Base-by-base conservation (phyloP, 2,113 vertebrate species). In the Salvelinus sp. region DNA sequence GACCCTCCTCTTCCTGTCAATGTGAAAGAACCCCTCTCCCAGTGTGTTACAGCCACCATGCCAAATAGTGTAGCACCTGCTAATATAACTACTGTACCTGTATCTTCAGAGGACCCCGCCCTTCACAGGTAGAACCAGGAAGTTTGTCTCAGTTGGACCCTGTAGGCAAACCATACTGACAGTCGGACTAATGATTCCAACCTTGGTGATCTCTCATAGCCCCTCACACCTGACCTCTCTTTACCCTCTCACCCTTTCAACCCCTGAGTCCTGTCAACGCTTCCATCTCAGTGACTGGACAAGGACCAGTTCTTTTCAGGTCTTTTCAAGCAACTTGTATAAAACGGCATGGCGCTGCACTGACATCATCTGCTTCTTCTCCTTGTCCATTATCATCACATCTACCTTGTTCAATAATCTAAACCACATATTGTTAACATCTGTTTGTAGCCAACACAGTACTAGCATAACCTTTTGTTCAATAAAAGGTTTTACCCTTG, bases 321-420 rank as follows among this genome's bases (percentile, higher is more conserved):
- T n/a, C 27, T 23, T 47, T 69, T 74, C 78, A 23, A 48, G 6
- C 60, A 82, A 74, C 84, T 80, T 76, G 27, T 58, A 71, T 68
- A 70, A 81, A 83, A 63, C 77, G 76, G 90, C 90, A 93, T 93
- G 91, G 82, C 74, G 68, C 83, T 83, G 79, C 76, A 73, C 88
- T 85, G 83, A 89, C 80, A 81, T 81, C 90, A 88, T 89, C 85
- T 69, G 88, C 90, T 91, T 84, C 90, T 91, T 83, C 79, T 68
- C 20, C 66, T 30, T 27, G 64, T 77, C 33, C 25, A 57, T 74
- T 74, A 77, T 62, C 76, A 48, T 69, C 72, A 72, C 65, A 9
- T 62, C 7, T 62, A 57, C 50, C 73, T 12, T 64, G 13, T n/a
- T 38, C 44, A 48, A 16, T n/a, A 27, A 68, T 18, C 38, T 27